Conservation (phyloP, 2,113 vertebrate species). For the Hucho hucho region DNA sequence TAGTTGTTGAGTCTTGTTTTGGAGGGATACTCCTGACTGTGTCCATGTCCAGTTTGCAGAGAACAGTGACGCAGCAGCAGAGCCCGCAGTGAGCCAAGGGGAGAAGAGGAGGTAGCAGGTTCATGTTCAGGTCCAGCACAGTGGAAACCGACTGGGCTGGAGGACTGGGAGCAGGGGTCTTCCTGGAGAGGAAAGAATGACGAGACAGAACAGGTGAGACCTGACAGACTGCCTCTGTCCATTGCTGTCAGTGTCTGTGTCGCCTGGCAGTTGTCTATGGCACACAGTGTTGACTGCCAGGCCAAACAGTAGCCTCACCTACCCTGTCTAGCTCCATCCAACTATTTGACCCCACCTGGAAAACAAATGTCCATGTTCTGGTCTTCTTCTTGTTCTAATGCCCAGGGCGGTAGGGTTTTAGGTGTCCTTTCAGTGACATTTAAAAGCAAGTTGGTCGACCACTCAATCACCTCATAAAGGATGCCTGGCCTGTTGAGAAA, state of each 20-base stretch:
- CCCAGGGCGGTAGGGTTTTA: background rate
- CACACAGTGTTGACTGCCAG: constrained; percentile 13
- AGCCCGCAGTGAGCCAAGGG: constrained; percentile 44
- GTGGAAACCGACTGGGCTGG: constrained; percentile 55
- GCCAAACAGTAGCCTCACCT: constrained; percentile 53
- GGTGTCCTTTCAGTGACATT: constrained; percentile 24
- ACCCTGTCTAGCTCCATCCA: constrained; percentile 43
- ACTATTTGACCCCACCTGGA: constrained; percentile 15
- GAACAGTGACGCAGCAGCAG: constrained; percentile 32
- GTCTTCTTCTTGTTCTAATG: background rate
- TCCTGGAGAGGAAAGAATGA: constrained; percentile 36
- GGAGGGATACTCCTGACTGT: constrained; percentile 12
- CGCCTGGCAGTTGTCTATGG: too few relatives aligned
- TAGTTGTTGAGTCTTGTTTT: background rate
- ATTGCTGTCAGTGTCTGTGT: too few relatives aligned
- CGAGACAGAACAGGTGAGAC: constrained; percentile 72
- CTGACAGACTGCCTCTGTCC: background rate
- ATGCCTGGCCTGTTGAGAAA: too few relatives aligned
- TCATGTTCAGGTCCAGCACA: constrained; percentile 36
- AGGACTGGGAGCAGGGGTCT: constrained; percentile 62
- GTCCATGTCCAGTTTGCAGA: constrained; percentile 61
- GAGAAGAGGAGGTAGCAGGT: constrained; percentile 51
- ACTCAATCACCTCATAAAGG: constrained; percentile 4
- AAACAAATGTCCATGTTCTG: constrained; percentile 33
- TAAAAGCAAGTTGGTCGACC: constrained; percentile 10